These are phyloP conservation scores for Chymomyza caudatula DNA, from an alignment of 2,888 invertebrate genomes.

Conservation along the genomic window DNA sequence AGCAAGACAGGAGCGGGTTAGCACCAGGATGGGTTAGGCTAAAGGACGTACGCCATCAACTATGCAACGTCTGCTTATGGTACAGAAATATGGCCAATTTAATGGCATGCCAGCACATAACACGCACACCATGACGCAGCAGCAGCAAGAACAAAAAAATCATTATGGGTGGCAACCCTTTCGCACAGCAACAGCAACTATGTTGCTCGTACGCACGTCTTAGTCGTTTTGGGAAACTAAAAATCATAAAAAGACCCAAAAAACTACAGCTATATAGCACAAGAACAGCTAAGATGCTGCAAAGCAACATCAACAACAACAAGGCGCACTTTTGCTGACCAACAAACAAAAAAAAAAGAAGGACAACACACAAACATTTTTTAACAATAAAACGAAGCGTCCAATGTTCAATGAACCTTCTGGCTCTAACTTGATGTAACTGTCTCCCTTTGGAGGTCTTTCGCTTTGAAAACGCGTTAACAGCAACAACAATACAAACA, in stretches of 20 bases:
- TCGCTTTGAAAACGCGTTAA: slow-evolving; percentile 11
- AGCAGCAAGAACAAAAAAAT: neutral
- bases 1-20: neutral
- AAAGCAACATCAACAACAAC: slow-evolving; percentile 13
- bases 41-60: slow-evolving; percentile 27
- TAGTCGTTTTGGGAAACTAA: slow-evolving; percentile 22
- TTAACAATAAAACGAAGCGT: slow-evolving; percentile 33
- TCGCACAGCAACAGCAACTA: slow-evolving; percentile 16
- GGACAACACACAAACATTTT: slow-evolving; percentile 24
- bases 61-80: slow-evolving; percentile 52
- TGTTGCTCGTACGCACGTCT: slow-evolving; percentile 29
- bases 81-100: slow-evolving; percentile 60
- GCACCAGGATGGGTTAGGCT: too few species aligned
- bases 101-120: slow-evolving; percentile 46
- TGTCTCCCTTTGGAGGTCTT: neutral
- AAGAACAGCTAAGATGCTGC: neutral
- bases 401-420: neutral
- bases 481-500: slow-evolving; percentile 10
- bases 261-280: neutral
- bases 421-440: neutral
- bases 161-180: neutral
- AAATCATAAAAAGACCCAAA: slow-evolving; percentile 24
- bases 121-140: slow-evolving; percentile 10
- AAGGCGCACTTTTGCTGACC: slow-evolving; percentile 18
- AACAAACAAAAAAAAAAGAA: slow-evolving; percentile 7